Evolutionary conservation across 2,113 vertebrate genomes (phyloP), one percentile per base, ranked within the genome.

Genomic region (Takifugu flavidus): DNA sequence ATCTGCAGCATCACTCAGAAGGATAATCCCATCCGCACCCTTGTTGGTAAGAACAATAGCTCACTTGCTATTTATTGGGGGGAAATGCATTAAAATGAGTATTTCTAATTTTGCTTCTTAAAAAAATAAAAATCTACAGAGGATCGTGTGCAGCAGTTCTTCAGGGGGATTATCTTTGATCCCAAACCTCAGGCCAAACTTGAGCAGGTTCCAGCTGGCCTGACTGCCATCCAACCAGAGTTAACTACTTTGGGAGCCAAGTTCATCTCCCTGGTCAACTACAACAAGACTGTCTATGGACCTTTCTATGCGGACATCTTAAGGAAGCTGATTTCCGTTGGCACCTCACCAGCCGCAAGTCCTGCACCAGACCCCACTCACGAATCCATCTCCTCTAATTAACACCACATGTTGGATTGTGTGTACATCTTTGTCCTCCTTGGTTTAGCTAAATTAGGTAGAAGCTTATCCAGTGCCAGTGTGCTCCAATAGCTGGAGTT

Each of bases 251-350:
- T 96, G 34, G 95, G 92, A 53, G 87, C 86, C 49, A 93, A 90
- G 53, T 97, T 93, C 34, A 78, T 91, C 25, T 89, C 78, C 82
- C 90, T 97, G 53, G 92, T 96, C 47, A 94, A 94, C 83, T 93
- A 94, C 79, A 98, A 98, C 88, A 94, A 91, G 69, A 86, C 89
- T 65, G 94, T 97, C 4, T 98, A 96, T 43, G 93, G 93, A 86
- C 95, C 94, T 15, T 96, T 96, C 82, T 98, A 98, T 53, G 91
- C 92, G 4, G 91, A 85, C 62, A 95, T 98, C 87, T 90, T 98
- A 46, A 93, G 88, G 78, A 95, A 91, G 75, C 86, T 98, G 54
- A 90, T 98, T 59, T 97, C 94, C 64, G 70, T 62, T 25, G 83
- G 82, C 49, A 67, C 82, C 62, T 46, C 82, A 26, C 2, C 59